These are phyloP conservation scores for Lottia gigantea DNA, from an alignment of 2,888 invertebrate species.

Conservation along the genomic window DNA sequence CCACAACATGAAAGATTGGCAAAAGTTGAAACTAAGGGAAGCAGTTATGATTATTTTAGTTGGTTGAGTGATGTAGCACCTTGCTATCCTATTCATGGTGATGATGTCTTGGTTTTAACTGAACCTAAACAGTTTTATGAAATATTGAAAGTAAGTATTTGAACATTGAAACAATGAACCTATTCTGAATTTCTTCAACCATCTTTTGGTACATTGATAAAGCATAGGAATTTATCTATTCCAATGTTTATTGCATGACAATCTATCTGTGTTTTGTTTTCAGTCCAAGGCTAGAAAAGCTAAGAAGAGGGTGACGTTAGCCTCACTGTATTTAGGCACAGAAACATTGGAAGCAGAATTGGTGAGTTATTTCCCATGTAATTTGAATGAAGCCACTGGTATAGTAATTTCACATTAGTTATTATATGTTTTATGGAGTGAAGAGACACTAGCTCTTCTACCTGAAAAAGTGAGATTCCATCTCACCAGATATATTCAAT, in stretches of 20 bases:
- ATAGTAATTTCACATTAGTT: too few relatives aligned
- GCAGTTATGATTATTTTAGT: conserved; percentile 30
- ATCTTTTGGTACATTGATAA: too few relatives aligned
- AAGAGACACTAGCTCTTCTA: conserved; percentile 10
- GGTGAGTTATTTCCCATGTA: conserved; percentile 67
- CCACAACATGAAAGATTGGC: too few relatives aligned
- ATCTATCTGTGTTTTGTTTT: conserved; percentile 28
- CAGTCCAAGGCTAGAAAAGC: conserved; percentile 62
- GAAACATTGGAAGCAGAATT: conserved; percentile 84
- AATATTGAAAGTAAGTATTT: conserved; percentile 56
- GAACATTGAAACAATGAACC: too few relatives aligned
- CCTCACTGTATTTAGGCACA: conserved; percentile 93
- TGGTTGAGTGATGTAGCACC: conserved; percentile 55
- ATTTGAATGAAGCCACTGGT: too few relatives aligned
- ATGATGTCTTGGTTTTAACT: conserved; percentile 55
- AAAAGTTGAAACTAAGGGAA: not conserved
- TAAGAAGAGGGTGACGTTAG: conserved; percentile 72
- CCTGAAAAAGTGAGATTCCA: too few relatives aligned
- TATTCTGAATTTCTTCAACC: too few relatives aligned
- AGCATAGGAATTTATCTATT: too few relatives aligned
- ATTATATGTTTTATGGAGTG: not conserved
- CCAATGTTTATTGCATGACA: too few relatives aligned
- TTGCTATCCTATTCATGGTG: conserved; percentile 58
- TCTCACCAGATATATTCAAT: too few relatives aligned
- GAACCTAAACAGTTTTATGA: conserved; percentile 64